Evolutionary conservation across 2,113 vertebrate species (phyloP).

Genomic region (Brachirus orientalis): DNA sequence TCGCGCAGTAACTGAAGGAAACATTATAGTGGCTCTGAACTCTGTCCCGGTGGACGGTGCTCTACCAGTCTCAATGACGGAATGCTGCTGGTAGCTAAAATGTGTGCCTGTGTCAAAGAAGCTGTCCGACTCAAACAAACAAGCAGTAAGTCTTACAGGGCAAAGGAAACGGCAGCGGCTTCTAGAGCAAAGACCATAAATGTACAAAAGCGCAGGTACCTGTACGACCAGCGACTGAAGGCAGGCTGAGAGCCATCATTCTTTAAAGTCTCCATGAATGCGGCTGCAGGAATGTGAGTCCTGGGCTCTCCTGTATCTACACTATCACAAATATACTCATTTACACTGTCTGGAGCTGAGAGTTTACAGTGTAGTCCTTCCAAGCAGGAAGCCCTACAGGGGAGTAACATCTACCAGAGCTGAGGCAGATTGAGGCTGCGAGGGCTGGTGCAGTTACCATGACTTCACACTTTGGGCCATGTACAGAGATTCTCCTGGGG

Average conservation of each 20-base stretch:
- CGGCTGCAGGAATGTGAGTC: constrained; percentile 47
- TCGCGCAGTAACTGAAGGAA: constrained; percentile 4
- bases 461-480: constrained; percentile 53
- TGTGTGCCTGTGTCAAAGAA: not conserved
- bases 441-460: constrained; percentile 64
- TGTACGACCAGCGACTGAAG: constrained; percentile 85
- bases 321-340: constrained; percentile 16
- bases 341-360: constrained; percentile 1
- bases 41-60: no score
- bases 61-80: not conserved
- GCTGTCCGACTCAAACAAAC: not conserved
- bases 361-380: constrained; percentile 14
- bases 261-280: constrained; percentile 75
- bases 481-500: constrained; percentile 19
- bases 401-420: constrained; percentile 59
- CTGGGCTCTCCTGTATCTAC: constrained; percentile 21
- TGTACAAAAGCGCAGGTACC: constrained; percentile 59
- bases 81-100: constrained; percentile 6
- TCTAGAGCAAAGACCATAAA: not conserved
- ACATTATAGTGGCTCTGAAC: constrained; percentile 17
- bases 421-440: constrained; percentile 41
- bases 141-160: constrained; percentile 4
- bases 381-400: constrained; percentile 21
- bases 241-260: constrained; percentile 68
- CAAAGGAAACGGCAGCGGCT: not conserved